These are phyloP conservation scores for Ips typographus DNA, from an alignment of 1,140 invertebrate genomes.

Conservation along the genomic window DNA sequence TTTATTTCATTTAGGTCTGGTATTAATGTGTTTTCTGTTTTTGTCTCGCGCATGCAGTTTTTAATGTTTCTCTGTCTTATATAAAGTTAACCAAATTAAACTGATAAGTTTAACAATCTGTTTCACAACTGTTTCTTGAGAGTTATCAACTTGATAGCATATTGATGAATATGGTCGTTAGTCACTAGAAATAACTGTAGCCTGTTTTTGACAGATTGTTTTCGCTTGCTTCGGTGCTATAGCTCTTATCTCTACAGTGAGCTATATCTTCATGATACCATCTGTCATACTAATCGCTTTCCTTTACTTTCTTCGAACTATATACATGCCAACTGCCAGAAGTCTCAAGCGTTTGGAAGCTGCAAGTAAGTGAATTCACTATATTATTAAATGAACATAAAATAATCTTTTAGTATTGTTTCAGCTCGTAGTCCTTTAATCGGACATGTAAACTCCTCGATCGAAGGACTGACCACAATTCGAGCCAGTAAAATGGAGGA, in stretches of 20 bases:
- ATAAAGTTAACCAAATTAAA: no score
- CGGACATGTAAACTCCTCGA: constrained; percentile 65
- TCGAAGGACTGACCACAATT: constrained; percentile 81
- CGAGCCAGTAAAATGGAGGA: constrained; percentile 79
- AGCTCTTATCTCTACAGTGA: constrained; percentile 36
- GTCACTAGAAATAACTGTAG: no score
- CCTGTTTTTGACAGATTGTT: constrained; percentile 35
- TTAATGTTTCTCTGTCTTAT: not conserved
- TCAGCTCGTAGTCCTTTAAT: constrained; percentile 64
- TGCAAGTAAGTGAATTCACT: constrained; percentile 54
- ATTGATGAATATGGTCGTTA: no score
- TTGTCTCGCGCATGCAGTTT: not conserved
- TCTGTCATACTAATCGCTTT: constrained; percentile 56
- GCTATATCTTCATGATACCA: constrained; percentile 44
- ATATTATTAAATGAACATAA: not conserved
- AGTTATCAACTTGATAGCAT: no score
- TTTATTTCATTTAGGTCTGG: not conserved
- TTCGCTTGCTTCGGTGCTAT: constrained; percentile 38
- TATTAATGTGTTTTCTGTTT: not conserved
- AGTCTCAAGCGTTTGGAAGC: constrained; percentile 68
- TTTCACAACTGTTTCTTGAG: no score
- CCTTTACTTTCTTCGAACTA: constrained; percentile 57
- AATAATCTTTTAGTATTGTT: constrained; percentile 5
- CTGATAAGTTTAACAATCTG: no score
- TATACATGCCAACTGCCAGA: constrained; percentile 64